These are phyloP conservation scores for Argyresthia goedartella DNA, from an alignment of 2,888 invertebrate species.

Conservation along the genomic window DNA sequence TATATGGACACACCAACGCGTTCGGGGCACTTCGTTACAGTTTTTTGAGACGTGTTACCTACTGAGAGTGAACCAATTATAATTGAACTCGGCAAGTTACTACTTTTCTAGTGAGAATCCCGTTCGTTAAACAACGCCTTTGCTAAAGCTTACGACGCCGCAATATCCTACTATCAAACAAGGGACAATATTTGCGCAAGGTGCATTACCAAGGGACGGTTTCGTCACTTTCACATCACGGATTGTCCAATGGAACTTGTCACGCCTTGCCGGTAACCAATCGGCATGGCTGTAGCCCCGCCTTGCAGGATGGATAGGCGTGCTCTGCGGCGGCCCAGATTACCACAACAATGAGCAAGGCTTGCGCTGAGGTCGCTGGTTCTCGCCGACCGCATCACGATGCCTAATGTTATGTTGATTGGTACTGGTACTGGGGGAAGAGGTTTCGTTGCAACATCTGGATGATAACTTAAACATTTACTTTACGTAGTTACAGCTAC, in stretches of 20 bases:
- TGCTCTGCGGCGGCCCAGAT: slow-evolving; percentile 37
- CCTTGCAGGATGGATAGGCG: slow-evolving; percentile 57
- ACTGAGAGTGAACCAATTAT: too few relatives aligned
- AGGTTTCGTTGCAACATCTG: not conserved
- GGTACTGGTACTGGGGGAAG: too few relatives aligned
- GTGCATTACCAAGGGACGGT: slow-evolving; percentile 41
- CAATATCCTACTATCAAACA: not conserved
- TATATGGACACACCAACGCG: too few relatives aligned
- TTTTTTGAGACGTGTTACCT: too few relatives aligned
- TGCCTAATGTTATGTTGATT: not conserved
- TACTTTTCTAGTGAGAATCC: too few relatives aligned
- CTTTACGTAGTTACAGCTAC: too few relatives aligned
- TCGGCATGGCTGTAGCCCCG: slow-evolving; percentile 54
- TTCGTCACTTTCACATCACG: slow-evolving; percentile 59
- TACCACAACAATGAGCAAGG: slow-evolving; percentile 26
- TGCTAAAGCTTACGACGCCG: too few relatives aligned
- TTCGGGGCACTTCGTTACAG: too few relatives aligned
- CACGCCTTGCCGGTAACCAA: slow-evolving; percentile 63
- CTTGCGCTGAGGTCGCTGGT: slow-evolving; percentile 3
- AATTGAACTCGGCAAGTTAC: too few relatives aligned
- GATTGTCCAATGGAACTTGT: slow-evolving; percentile 64
- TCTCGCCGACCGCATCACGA: not conserved
- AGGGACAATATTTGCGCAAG: slow-evolving; percentile 34
- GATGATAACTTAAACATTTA: too few relatives aligned
- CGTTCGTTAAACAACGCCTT: too few relatives aligned